phyloP scores from a whole-genome alignment of 2,888 invertebrate species.

The Parasteatoda lunata region DNA sequence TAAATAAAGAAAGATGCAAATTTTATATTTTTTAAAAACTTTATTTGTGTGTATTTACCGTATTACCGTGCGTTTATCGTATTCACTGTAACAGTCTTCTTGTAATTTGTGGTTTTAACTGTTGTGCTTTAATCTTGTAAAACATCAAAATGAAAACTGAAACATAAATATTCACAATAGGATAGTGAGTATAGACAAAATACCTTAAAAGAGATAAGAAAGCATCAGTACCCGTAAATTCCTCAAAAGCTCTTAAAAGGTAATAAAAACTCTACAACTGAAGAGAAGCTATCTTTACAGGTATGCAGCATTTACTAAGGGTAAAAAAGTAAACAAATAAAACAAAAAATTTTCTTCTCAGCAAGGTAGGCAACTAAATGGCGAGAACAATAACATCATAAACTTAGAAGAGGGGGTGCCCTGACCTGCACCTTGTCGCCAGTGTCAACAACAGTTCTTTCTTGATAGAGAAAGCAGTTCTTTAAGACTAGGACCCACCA shows the following conservation, averaged over 20 bases:
- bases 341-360: neutral
- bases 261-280: slow-evolving; percentile 49
- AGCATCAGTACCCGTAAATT: slow-evolving; percentile 1
- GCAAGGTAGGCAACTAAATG: slow-evolving; percentile 39
- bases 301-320: neutral
- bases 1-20: too few relatives aligned
- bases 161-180: too few relatives aligned
- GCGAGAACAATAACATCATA: slow-evolving; percentile 67
- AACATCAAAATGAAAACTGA: too few relatives aligned
- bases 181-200: neutral
- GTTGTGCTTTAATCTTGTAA: too few relatives aligned
- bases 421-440: slow-evolving; percentile 16
- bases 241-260: slow-evolving; percentile 24
- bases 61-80: too few relatives aligned
- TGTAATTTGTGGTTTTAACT: too few relatives aligned
- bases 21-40: too few relatives aligned
- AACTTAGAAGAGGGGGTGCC: slow-evolving; percentile 37
- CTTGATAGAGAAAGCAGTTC: slow-evolving; percentile 1
- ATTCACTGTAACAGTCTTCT: too few relatives aligned
- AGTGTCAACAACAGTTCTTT: slow-evolving; percentile 24
- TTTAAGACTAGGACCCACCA: slow-evolving; percentile 28
- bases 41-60: too few relatives aligned
- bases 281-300: slow-evolving; percentile 6
- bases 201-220: neutral
- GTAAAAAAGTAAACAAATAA: neutral